Conservation (phyloP, 2,113 vertebrate species). For the Urocitellus parryii region DNA sequence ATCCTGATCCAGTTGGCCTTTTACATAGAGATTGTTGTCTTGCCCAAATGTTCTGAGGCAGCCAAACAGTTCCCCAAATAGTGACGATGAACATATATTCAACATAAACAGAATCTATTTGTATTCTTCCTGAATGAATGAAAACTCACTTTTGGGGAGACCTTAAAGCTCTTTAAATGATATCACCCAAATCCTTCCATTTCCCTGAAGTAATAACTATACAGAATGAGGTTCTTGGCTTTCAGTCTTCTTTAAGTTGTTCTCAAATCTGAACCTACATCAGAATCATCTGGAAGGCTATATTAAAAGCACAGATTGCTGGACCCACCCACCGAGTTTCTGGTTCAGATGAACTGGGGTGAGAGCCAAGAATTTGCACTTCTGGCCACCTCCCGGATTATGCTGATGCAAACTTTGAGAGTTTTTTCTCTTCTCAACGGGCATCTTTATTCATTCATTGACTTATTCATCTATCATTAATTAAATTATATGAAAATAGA, state of each 20-base stretch:
- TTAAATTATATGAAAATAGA: not conserved
- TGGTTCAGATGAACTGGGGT: not conserved
- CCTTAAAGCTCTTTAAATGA: not conserved
- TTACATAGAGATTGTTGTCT: not conserved
- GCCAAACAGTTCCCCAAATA: not conserved
- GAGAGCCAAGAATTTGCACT: not conserved
- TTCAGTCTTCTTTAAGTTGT: not conserved
- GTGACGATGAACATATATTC: not conserved
- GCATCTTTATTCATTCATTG: not conserved
- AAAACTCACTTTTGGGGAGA: not conserved
- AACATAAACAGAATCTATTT: not conserved
- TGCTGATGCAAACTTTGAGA: not conserved
- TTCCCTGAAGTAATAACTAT: not conserved
- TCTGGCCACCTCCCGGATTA: not conserved
- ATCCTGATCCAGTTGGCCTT: not conserved
- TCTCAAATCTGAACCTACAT: not conserved
- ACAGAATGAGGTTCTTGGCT: not conserved
- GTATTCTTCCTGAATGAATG: not conserved
- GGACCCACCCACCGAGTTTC: not conserved
- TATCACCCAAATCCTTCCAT: fast-evolving
- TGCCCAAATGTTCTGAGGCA: not conserved
- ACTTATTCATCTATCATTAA: not conserved
- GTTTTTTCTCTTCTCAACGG: not conserved
- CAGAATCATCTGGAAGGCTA: not conserved
- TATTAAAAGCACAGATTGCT: not conserved